A percentile compares a stretch with the other conserved stretches of the same genome.
These are phyloP conservation scores for Meleagris gallopavo DNA, from an alignment of 2,113 vertebrate species.

Conservation along the genomic window DNA sequence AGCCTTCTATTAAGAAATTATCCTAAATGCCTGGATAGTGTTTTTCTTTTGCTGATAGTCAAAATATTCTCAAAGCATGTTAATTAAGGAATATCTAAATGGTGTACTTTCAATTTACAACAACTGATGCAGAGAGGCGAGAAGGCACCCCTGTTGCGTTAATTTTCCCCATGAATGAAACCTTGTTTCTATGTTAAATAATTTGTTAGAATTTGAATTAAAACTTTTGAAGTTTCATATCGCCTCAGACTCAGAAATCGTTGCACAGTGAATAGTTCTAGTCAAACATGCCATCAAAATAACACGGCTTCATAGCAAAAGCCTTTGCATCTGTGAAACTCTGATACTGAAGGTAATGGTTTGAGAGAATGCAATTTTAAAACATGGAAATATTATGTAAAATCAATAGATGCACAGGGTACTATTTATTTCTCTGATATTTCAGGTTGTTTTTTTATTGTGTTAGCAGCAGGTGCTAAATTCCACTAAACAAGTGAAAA, in stretches of 20 bases:
- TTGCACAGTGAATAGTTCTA: constrained; percentile 54
- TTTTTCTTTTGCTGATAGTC: not conserved
- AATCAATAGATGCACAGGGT: constrained; percentile 33
- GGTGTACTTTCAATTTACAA: constrained; percentile 52
- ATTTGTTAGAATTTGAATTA: constrained; percentile 47
- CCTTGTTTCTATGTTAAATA: constrained; percentile 69
- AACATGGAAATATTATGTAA: constrained; percentile 66
- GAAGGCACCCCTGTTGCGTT: constrained; percentile 21
- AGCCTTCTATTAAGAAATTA: not conserved
- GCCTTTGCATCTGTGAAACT: constrained; percentile 34
- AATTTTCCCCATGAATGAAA: constrained; percentile 64
- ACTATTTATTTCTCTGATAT: constrained; percentile 43
- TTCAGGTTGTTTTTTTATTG: constrained; percentile 3
- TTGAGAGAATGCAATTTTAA: constrained; percentile 57
- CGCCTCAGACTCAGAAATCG: not conserved
- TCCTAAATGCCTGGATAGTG: not conserved
- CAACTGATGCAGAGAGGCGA: constrained; percentile 54
- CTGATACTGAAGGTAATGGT: not conserved
- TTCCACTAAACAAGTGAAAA: constrained; percentile 46
- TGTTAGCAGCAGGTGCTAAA: constrained; percentile 53
- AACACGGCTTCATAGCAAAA: constrained; percentile 16
- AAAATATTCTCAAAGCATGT: not conserved
- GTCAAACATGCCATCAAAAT: constrained; percentile 53
- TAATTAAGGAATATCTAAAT: constrained; percentile 57
- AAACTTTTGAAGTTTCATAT: constrained; percentile 32